These are phyloP conservation scores for Monopis laevigella DNA, from an alignment of 2,888 invertebrate genomes.

Conservation along the genomic window DNA sequence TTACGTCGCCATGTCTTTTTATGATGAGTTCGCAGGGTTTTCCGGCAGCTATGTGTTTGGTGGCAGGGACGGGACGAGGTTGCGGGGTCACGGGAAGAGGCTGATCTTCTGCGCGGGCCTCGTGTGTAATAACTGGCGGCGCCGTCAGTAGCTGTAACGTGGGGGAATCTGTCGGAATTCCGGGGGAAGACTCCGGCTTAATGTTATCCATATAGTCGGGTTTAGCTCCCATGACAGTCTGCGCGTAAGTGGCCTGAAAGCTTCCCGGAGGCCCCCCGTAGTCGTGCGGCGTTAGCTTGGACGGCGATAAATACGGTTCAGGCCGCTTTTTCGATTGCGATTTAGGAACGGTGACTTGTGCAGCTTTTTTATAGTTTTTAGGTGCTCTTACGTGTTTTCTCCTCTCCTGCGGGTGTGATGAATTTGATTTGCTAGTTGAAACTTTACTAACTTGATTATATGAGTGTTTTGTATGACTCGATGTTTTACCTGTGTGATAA, in stretches of 20 bases:
- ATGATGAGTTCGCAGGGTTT: conserved; percentile 53
- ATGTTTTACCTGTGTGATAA: conserved; percentile 46
- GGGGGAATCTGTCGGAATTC: conserved; percentile 44
- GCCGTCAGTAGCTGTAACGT: conserved; percentile 50
- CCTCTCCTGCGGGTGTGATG: conserved; percentile 9
- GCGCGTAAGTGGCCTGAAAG: conserved; percentile 59
- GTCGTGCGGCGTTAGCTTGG: conserved; percentile 37
- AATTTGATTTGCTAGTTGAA: conserved; percentile 51
- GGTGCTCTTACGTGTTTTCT: conserved; percentile 16
- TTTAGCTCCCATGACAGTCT: conserved; percentile 45
- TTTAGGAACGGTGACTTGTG: conserved; percentile 27
- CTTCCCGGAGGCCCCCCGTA: conserved; percentile 48
- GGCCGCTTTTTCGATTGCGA: conserved; percentile 39
- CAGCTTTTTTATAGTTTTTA: conserved; percentile 27
- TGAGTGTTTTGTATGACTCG: conserved; percentile 58
- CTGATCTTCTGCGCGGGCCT: conserved; percentile 39
- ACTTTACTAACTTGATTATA: conserved; percentile 65
- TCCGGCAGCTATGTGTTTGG: conserved; percentile 33
- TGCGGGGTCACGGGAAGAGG: conserved; percentile 37
- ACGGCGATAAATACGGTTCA: conserved; percentile 32
- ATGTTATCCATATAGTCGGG: conserved; percentile 44
- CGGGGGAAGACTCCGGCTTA: conserved; percentile 41
- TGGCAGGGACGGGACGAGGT: conserved; percentile 33
- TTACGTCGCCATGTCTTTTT: conserved; percentile 41
- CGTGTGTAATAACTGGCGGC: conserved; percentile 44